Evolutionary conservation across 1,140 invertebrate species (phyloP).

Genomic region (Nasonia longicornis): DNA sequence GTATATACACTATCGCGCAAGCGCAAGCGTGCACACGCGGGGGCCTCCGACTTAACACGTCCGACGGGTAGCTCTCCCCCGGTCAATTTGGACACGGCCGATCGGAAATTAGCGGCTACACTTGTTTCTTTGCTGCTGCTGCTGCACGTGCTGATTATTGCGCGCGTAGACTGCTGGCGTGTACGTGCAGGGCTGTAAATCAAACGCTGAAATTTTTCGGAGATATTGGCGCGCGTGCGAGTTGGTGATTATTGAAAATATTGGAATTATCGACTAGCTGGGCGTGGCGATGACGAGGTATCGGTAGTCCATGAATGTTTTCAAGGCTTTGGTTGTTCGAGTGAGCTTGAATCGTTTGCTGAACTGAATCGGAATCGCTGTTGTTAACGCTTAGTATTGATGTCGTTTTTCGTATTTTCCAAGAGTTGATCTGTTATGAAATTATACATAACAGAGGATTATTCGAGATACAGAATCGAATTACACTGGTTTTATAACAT

Average conservation of each 20-base stretch:
- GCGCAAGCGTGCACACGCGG: not conserved
- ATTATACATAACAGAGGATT: too few relatives aligned
- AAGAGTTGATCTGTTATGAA: too few relatives aligned
- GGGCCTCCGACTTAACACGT: not conserved
- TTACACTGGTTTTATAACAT: too few relatives aligned
- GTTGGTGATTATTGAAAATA: not conserved
- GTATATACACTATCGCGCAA: not conserved
- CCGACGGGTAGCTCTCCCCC: not conserved
- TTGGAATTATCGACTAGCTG: not conserved
- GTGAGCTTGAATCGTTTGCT: not conserved
- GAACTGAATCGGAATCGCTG: too few relatives aligned
- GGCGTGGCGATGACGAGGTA: not conserved
- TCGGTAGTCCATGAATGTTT: not conserved
- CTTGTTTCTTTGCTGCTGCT: conserved; percentile 6
- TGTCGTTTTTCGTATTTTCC: too few relatives aligned
- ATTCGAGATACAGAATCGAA: too few relatives aligned
- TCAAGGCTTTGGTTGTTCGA: not conserved
- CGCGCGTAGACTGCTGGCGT: not conserved
- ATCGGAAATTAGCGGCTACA: conserved; percentile 27
- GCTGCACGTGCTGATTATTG: not conserved
- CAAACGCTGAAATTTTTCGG: not conserved
- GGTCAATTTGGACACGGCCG: not conserved
- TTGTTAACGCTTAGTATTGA: too few relatives aligned
- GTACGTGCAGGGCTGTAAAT: not conserved
- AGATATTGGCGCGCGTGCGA: not conserved